Base-by-base conservation (phyloP, 2,797 vertebrate genomes). In the Threskiornis aethiopicus region DNA sequence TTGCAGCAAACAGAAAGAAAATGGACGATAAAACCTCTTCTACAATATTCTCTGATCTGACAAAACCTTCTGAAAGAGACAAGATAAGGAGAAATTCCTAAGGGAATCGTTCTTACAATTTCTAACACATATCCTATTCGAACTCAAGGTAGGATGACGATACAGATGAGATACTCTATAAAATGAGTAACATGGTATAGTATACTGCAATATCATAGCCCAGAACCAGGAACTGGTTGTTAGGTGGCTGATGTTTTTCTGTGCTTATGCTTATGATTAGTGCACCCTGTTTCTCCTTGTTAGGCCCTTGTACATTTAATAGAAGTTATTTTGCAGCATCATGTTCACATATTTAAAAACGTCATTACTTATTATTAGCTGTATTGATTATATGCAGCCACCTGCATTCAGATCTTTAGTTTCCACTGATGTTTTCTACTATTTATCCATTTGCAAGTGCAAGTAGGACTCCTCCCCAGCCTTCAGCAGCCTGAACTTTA, bases 401-500 rank as follows among this genome's bases (percentile, higher is more conserved):
- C 57, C 54, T 95, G 64, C 73, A 78, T 93, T 80, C 65, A 86
- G 66, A 90, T 92, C 62, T 83, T 95, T 87, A 89, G 66, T 84
- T 66, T 80, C 73, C n/a, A 86, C 49, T 47, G 54, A 13, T 90
- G 52, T 88, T 73, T 92, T 89, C 87, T 93, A 61, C 69, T 87
- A 62, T 94, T 94, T 87, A 93, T 87, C 84, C 77, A 92, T 78
- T 92, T 93, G 35, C 41, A 90, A 77, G 77, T 78, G 39, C 44
- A 91, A 93, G 55, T 10, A 80, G 61, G 47, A 83, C 70, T 91
- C n/a, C 59, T 95, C 79, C 49, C 39, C 41, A 94, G 44, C 84
- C 70, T 94, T 93, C 29, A 41, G 54, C 87, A 93, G 90, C 61
- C 88, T 96, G 75, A 95, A 90, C 80, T 92, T 97, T 90, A 93